Percentiles rank a stretch among this genome's conserved stretches.
phyloP scores from a whole-genome alignment of 2,113 vertebrate species.

The Hylia prasina region DNA sequence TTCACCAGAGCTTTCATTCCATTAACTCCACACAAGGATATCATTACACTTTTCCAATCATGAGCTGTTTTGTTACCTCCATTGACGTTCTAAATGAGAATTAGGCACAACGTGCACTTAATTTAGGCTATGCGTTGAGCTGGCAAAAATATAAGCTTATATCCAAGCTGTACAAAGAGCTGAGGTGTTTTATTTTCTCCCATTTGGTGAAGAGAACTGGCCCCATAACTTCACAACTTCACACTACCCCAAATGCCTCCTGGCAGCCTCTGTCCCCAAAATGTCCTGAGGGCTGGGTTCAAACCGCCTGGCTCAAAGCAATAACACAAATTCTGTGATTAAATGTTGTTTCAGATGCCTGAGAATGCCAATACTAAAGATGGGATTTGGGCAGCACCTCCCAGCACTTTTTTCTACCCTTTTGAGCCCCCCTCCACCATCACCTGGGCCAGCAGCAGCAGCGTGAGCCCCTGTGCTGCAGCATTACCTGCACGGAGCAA shows the following conservation, averaged over 20 bases:
- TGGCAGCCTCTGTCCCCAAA: background rate
- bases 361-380: background rate
- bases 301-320: background rate
- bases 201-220: background rate
- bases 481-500: fast-evolving
- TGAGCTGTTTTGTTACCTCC: background rate
- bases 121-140: background rate
- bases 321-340: background rate
- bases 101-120: background rate
- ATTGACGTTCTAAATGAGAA: background rate
- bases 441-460: background rate
- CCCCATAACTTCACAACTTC: background rate
- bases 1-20: background rate
- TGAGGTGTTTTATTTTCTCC: background rate
- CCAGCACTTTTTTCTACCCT: background rate
- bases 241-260: background rate
- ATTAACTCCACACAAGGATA: background rate
- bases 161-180: background rate
- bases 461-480: fast-evolving
- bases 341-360: fast-evolving
- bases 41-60: background rate
- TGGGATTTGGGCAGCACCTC: background rate
- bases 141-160: background rate
- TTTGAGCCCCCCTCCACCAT: fast-evolving
- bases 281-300: background rate